Base-by-base conservation (phyloP, 2,113 vertebrate genomes). In the Psammodynastes pulverulentus region DNA sequence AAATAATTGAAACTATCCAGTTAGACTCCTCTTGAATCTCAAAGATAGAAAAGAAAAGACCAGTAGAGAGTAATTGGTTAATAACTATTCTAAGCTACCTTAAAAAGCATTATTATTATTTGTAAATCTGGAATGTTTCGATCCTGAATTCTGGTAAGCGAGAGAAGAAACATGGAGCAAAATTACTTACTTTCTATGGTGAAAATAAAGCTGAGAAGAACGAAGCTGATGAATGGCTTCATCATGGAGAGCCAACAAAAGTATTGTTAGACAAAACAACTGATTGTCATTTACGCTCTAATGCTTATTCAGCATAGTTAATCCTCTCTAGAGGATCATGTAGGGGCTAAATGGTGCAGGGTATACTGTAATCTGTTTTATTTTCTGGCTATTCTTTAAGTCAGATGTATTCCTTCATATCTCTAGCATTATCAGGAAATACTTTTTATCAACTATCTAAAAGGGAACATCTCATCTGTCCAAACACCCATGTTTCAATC, bases 301-400 rank as follows among this genome's bases (percentile, higher is more conserved):
- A 98, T 94, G 96, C 97, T 97, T 97, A 97, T 98, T 97, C 97
- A 92, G 93, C 96, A 97, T 93, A 94, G 94, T 95, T 97, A 98
- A 98, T 97, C 97, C 96, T 67, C 94, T 54, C 95, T 93, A 92
- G 96, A 91, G 91, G 96, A 96, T 92, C 94, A 96, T 93, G 96
- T 89, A 58, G 13, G 87, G 98, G 97, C 98, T 98, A 95, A 98
- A 94, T 95, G 91, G 96, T 97, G 94, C 72, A 94, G 93, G 95
- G 94, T 39, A 79, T 0, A 87, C 95, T 91, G 19, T 43, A 51
- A 96, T 15, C 10, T 54, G 92, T 94, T 92, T 95, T 79, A 93
- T 93, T 95, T 92, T 95, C 92, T 72, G 94, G 92, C 6, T 39
- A 89, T 88, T 19, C 92, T 89, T 90, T 94, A 87, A 34, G 94